Percentiles rank a stretch among this genome's conserved stretches.
Evolutionary conservation across 2,113 vertebrate species (phyloP).

Genomic region (Scolopax mira): DNA sequence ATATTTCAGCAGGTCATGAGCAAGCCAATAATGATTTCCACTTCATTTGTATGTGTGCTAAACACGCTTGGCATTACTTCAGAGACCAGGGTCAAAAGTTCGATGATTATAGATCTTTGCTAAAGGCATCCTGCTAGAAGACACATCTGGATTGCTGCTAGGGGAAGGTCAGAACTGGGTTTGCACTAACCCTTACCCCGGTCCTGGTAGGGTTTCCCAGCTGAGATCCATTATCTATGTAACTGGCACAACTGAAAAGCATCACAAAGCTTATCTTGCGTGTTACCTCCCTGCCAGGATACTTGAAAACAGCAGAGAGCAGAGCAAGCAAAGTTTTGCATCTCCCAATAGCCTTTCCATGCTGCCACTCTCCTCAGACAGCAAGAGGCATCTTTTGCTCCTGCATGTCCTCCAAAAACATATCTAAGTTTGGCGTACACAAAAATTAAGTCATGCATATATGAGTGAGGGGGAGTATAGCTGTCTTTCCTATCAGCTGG

Average conservation of each 20-base stretch:
- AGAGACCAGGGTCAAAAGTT: slow-evolving; percentile 56
- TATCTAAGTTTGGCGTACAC: not conserved
- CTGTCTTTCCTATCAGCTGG: not conserved
- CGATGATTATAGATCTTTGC: slow-evolving; percentile 30
- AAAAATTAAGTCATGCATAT: not conserved
- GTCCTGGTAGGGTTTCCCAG: not conserved
- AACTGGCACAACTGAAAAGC: not conserved
- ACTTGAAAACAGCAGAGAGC: not conserved
- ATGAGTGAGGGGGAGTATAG: not conserved
- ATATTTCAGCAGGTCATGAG: slow-evolving; percentile 55
- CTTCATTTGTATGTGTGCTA: slow-evolving; percentile 52
- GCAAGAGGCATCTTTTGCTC: not conserved
- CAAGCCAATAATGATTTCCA: slow-evolving; percentile 59
- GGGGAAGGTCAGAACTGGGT: not conserved
- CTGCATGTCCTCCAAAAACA: not conserved
- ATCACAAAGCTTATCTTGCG: not conserved
- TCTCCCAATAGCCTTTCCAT: not conserved
- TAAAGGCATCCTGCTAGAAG: slow-evolving; percentile 24
- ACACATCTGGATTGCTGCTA: not conserved
- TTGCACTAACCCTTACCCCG: not conserved
- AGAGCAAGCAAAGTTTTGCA: not conserved
- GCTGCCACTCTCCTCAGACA: not conserved
- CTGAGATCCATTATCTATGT: not conserved
- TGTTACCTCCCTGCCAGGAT: not conserved
- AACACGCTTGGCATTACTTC: slow-evolving; percentile 52